Evolutionary conservation across 2,888 invertebrate species (phyloP), one percentile per base, ranked within the genome.

Genomic region (Dicyrtomina minuta): DNA sequence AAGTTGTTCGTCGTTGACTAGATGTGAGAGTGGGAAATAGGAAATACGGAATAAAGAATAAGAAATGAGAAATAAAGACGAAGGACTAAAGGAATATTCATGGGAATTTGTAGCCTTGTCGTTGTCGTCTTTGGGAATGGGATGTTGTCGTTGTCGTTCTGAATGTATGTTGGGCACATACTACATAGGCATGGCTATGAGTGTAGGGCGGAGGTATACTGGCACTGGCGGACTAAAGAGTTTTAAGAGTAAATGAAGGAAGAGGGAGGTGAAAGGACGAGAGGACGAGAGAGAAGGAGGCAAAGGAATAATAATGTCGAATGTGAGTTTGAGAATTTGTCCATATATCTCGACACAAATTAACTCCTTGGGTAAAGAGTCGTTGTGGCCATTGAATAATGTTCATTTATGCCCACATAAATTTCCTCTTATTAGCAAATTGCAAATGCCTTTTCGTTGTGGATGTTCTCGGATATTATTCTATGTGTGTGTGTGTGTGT

Each of bases 341-440:
- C 73, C 75, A 74, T 75, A 76, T 73, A 76, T 76, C 72, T 76
- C 74, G 72, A 72, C 74, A 73, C 74, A 75, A 76, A 76, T 76
- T 76, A 76, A 76, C 76, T 75, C 73, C 71, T 68, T 70, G 72
- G 69, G 70, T 72, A 68, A 69, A 64, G 70, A 74, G 68, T 72
- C 70, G 73, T 74, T 74, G 73, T 65, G 74, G 73, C 75, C 74
- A 74, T 75, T 75, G 75, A 77, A 77, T 77, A 75, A 77, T 77
- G 73, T 75, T 72, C 76, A 75, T 75, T 76, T 75, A 75, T 74
- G 74, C 68, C 68, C 71, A 74, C 76, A 77, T 75, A 76, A 76
- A 75, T 76, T 76, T 74, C 70, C 73, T 61, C 73, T 76, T 76
- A 76, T 77, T 77, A 77, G 76, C 72, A 75, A 75, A 75, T 74